Base-by-base conservation (phyloP, 2,797 vertebrate genomes). In the Eospalax fontanierii region DNA sequence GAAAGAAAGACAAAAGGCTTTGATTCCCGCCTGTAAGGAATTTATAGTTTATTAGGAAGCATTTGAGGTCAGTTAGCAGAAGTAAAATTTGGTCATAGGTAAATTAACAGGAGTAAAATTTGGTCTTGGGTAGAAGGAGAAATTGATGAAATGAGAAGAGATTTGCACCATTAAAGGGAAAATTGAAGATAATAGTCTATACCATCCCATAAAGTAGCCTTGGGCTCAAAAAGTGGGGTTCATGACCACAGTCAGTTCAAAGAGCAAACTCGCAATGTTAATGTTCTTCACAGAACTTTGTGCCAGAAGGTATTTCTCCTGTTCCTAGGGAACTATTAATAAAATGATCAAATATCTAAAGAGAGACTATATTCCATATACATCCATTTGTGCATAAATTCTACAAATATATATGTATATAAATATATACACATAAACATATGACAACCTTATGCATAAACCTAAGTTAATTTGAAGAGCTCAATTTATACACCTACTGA, bases 1-100 rank as follows among this genome's bases (percentile, higher is more conserved):
- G 65, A 89, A 96, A 46, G 65, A 89, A 96, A 96, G 84, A 96
- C 75, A 93, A 94, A 95, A 94, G 75, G 28, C 81, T 93, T 90
- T 91, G 90, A 90, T 75, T n/a, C 43, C 35, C 35, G 22, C 54
- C 65, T 93, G n/a, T 24, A 91, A 90, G 73, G 78, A 89, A 38
- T 89, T 90, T 87, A 94, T 0, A 87, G 87, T 21, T 12, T 75
- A 81, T 76, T 82, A 93, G 30, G 22, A 93, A 90, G 57, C 75
- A 26, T 84, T 16, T 89, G 18, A 91, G 73, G 63, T 35, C 81
- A 93, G 75, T 93, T 93, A 50, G 6, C 11, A 11, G 12, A 80
- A 66, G 33, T 76, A 95, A 89, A 87, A 94, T 94, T 61, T 89
- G 79, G 83, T 91, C 57, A n/a, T n/a, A 50, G 6, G 46, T 50